Base-by-base conservation (phyloP, 2,113 vertebrate species). In the Larimichthys polyactis region DNA sequence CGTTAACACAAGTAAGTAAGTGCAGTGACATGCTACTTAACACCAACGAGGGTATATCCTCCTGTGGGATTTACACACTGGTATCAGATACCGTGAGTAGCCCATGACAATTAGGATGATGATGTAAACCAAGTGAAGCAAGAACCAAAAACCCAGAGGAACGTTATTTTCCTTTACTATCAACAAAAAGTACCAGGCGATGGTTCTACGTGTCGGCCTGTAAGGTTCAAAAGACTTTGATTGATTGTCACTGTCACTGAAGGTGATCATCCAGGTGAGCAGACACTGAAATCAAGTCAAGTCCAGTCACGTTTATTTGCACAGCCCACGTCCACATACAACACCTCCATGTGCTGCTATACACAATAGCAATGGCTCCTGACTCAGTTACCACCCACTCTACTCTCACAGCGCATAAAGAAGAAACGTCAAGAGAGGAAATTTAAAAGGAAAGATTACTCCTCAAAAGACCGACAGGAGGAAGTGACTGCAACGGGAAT, bases 271-370 rank as follows among this genome's bases (percentile, higher is more conserved):
- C 27, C 27, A 54, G 12, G 52, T 63, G 77, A 76, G 57, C 64
- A 78, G 55, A 82, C 68, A 58, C 64, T 49, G 59, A 69, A 71
- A 54, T 83, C 59, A 55, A 48, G 32, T 77, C 71, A 79, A 44
- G 54, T 83, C 59, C 40, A 48, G 32, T 79, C 71, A 79, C 22
- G 54, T 70, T n/a, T 27, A 58, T 69, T 65, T 82, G 52, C 24
- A 40, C 68, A 52, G 43, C 16, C 32, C 44, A 71, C 10, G 48
- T 71, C 20, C 27, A 54, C 27, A 36, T 40, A 44, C 43, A 71
- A 24, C 8, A 29, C 60, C 57, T 70, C 17, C 44, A 5, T 59
- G 51, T 44, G 72, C 19, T 44, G 72, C 19, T 70, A 2, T 11
- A 36, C 22, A 40, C 59, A 51, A 48, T 20, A 55, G 46, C 27